A percentile compares a stretch with the other conserved stretches of the same genome.
Conservation (phyloP, 1,140 invertebrate genomes). For the Trinorchestia longiramus region DNA sequence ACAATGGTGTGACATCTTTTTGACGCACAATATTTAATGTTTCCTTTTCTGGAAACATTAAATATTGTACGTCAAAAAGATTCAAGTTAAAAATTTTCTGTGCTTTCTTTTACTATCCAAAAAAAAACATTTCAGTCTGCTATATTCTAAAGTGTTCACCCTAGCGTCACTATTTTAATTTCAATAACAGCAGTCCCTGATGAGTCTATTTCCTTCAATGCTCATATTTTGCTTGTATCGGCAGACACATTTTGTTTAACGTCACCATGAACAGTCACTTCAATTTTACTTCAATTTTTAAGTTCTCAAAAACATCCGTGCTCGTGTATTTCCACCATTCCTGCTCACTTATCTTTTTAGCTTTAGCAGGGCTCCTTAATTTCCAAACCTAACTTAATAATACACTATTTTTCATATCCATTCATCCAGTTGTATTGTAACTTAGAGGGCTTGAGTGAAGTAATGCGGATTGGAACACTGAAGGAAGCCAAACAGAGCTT, state of each 20-base stretch:
- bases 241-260: neutral
- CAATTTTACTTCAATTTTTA: neutral
- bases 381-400: neutral
- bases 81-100: neutral
- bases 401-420: neutral
- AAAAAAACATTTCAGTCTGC: no score
- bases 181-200: neutral
- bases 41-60: no score
- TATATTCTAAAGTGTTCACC: no score
- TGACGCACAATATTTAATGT: no score
- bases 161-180: neutral
- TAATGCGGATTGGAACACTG: neutral
- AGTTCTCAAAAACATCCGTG: neutral
- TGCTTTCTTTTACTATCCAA: neutral
- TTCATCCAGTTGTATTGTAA: neutral
- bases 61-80: neutral
- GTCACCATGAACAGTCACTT: neutral
- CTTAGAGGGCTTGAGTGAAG: neutral
- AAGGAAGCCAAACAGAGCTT: neutral
- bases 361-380: neutral
- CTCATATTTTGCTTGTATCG: no score
- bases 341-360: neutral
- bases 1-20: no score
- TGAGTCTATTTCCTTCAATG: neutral
- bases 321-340: neutral